Evolutionary conservation across 2,888 invertebrate species (phyloP).

Genomic region (Alloscopus bannaensis): DNA sequence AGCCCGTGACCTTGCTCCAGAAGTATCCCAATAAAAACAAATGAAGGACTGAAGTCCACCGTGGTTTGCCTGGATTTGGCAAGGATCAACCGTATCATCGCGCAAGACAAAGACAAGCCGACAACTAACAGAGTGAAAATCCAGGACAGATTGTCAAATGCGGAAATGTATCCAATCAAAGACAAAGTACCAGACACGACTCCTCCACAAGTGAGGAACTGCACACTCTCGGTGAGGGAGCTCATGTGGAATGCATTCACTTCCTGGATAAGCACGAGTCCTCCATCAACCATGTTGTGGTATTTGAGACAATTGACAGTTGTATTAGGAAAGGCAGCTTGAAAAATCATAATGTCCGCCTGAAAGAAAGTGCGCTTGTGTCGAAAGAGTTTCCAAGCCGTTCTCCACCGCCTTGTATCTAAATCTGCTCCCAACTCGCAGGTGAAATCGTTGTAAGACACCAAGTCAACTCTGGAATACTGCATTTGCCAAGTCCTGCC

Average conservation of each 20-base stretch:
- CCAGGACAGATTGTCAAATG: constrained; percentile 30
- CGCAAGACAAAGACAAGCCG: neutral
- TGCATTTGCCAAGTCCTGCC: no score
- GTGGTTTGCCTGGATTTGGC: neutral
- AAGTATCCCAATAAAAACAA: neutral
- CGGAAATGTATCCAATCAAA: constrained; percentile 10
- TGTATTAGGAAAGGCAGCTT: neutral
- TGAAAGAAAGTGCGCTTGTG: no score
- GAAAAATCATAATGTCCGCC: neutral
- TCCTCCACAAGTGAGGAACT: constrained; percentile 35
- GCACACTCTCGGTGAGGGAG: neutral
- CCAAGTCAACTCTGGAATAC: no score
- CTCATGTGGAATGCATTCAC: neutral
- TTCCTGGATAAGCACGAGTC: neutral
- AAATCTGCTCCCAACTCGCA: no score
- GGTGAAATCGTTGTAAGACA: no score
- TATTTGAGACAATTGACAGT: neutral
- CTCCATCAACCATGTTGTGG: neutral
- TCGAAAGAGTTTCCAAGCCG: no score
- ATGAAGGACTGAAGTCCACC: neutral
- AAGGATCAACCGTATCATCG: no score
- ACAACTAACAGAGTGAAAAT: neutral
- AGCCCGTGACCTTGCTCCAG: neutral
- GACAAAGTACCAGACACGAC: neutral
- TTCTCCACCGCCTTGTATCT: no score